Evolutionary conservation across 2,888 invertebrate species (phyloP).

Genomic region (Spilosoma lubricipeda): DNA sequence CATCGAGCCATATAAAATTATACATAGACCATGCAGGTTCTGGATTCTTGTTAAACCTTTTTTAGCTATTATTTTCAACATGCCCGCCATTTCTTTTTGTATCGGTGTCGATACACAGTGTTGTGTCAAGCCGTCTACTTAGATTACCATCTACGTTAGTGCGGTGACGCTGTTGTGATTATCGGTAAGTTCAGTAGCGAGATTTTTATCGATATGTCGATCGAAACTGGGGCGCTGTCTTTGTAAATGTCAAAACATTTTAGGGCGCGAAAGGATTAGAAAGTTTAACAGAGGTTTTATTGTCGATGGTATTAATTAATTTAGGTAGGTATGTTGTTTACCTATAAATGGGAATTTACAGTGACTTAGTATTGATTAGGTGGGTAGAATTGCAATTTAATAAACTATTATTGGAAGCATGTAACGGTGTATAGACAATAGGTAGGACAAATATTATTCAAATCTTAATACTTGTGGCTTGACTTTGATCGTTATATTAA

Average conservation of each 20-base stretch:
- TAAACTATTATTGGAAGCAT: neutral
- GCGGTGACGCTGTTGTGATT: slow-evolving; percentile 67
- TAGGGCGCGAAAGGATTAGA: slow-evolving; percentile 37
- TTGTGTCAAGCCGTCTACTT: slow-evolving; percentile 53
- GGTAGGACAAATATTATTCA: slow-evolving; percentile 14
- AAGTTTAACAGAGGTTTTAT: slow-evolving; percentile 27
- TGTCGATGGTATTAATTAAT: slow-evolving; percentile 1
- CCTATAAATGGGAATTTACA: slow-evolving; percentile 8
- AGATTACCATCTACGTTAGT: slow-evolving; percentile 69
- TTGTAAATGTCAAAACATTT: slow-evolving; percentile 51
- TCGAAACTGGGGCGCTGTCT: slow-evolving; percentile 50
- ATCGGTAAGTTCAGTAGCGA: slow-evolving; percentile 65
- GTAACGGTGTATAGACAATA: neutral
- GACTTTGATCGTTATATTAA: neutral
- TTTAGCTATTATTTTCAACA: slow-evolving; percentile 50
- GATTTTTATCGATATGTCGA: slow-evolving; percentile 64
- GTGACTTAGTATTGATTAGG: neutral
- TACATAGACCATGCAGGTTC: slow-evolving; percentile 17
- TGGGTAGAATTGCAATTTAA: neutral
- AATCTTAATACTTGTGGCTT: slow-evolving; percentile 24
- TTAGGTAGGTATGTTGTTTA: neutral
- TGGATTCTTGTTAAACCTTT: slow-evolving; percentile 35
- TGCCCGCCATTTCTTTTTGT: slow-evolving; percentile 47
- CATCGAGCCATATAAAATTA: slow-evolving; percentile 24
- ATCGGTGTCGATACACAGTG: slow-evolving; percentile 56